Conservation (phyloP, 2,113 vertebrate genomes). For the Oncorhynchus clarkii region DNA sequence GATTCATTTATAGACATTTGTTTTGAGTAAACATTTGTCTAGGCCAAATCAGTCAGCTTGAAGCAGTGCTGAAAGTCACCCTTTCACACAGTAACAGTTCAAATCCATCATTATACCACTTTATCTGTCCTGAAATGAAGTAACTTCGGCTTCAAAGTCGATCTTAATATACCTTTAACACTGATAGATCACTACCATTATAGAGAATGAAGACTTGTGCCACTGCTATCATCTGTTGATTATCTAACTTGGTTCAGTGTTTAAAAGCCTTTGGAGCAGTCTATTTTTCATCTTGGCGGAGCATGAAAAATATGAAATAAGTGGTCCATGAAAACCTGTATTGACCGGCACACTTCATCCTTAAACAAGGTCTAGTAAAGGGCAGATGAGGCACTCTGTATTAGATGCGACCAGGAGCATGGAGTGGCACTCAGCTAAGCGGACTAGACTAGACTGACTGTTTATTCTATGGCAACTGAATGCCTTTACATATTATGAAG, state of each 20-base stretch:
- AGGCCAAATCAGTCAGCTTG: background rate
- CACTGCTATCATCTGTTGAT: constrained; percentile 11
- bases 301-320: constrained; percentile 39
- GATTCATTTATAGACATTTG: no score
- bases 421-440: constrained; percentile 14
- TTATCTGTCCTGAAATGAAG: background rate
- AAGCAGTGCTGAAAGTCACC: background rate
- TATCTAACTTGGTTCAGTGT: constrained; percentile 8
- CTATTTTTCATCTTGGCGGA: constrained; percentile 14
- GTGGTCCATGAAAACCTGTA: constrained; percentile 63
- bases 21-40: background rate
- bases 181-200: constrained; percentile 17
- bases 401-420: constrained; percentile 36
- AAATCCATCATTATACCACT: background rate
- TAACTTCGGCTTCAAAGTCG: background rate
- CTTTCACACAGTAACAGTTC: background rate
- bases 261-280: constrained; percentile 4
- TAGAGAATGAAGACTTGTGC: constrained; percentile 2
- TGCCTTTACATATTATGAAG: background rate
- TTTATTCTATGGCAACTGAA: background rate
- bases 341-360: constrained; percentile 61
- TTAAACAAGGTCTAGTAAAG: constrained; percentile 52
- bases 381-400: constrained; percentile 50
- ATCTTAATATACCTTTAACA: constrained; percentile 18
- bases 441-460: background rate